phyloP scores from a whole-genome alignment of 2,888 invertebrate species.

The Heliconius ismenius region DNA sequence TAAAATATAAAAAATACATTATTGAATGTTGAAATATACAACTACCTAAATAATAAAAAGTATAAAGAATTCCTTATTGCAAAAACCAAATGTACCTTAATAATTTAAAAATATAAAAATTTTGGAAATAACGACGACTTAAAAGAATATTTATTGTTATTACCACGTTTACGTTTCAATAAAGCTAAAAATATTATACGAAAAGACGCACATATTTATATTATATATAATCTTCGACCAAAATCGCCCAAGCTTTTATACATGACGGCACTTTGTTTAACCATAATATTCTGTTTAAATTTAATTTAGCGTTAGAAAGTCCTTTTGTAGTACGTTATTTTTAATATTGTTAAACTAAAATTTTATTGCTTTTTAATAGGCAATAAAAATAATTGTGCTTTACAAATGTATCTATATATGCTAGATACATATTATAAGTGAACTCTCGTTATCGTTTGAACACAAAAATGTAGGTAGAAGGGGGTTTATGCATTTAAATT shows the following conservation, averaged over 20 bases:
- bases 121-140: constrained; percentile 2
- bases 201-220: constrained; percentile 20
- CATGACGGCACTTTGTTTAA: neutral
- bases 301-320: neutral
- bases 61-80: neutral
- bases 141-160: constrained; percentile 29
- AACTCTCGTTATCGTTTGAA: neutral
- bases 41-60: neutral
- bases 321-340: neutral
- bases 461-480: neutral
- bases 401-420: neutral
- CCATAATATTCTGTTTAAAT: neutral
- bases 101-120: constrained; percentile 7
- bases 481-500: constrained; percentile 36
- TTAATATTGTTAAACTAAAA: neutral
- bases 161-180: constrained; percentile 29
- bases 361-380: neutral
- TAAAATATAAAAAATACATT: neutral
- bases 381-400: neutral
- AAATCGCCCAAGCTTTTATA: neutral
- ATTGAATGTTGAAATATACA: neutral
- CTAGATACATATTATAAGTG: no score
- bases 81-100: neutral
- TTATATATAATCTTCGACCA: neutral
- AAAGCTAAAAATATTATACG: constrained; percentile 31